Base-by-base conservation (phyloP, 2,797 vertebrate genomes). In the Vireo griseus region DNA sequence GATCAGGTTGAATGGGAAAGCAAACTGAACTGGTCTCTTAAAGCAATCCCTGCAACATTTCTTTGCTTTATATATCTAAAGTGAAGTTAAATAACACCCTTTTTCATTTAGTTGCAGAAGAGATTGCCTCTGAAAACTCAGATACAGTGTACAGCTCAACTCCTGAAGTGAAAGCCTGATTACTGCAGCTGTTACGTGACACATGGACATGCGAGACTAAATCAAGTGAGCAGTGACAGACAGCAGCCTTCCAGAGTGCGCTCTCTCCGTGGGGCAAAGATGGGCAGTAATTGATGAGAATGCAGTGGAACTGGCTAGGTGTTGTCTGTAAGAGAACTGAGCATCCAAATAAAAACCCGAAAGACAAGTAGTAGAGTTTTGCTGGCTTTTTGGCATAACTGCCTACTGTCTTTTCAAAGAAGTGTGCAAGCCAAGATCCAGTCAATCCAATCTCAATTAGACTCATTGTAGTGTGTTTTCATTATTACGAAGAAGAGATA, bases 111-210 rank as follows among this genome's bases (percentile, higher is more conserved):
- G 93, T 95, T 93, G 68, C 97, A 99, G 99, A 99, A 98, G 99
- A 99, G 91, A 97, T 99, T 94, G 97, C 98, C 47, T 98, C 99
- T 17, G 99, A 99, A 98, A 99, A 99, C 97, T 98, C 99, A 37
- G 99, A 99, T 95, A 96, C 98, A 63, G 97, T 99, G 80, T 99
- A 98, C 97, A 98, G 98, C 92, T 93, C 98, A n/a, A 94, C 98
- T 88, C 98, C 99, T 80, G 99, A 99, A 97, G 98, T 99, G 71
- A 99, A 99, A 96, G 99, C 99, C 97, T 99, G 98, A 99, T 79
- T 11, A 6, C 84, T 50, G 39, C 86, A 93, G 93, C 90, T 72
- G 87, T 90, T 78, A 48, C 0, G 29, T 24, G 90, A 48, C 79
- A 68, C 78, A 40, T 16, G 96, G 97, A 96, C 92, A 35, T 85